These are phyloP conservation scores for Muntiacus reevesi DNA, from an alignment of 2,113 vertebrate genomes.

Conservation along the genomic window DNA sequence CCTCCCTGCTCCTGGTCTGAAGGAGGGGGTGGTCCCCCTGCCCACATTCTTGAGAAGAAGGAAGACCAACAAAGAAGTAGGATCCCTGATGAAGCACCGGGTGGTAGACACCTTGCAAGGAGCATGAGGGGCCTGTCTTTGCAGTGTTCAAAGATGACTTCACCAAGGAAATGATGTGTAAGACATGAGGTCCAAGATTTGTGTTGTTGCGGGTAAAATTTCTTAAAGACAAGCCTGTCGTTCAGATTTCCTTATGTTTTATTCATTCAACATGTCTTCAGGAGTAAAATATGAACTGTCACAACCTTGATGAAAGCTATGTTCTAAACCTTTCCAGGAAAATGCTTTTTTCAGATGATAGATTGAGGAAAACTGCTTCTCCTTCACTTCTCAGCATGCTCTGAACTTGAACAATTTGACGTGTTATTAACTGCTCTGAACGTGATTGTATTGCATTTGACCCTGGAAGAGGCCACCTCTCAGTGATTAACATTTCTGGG, in stretches of 20 bases:
- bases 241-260: conserved; percentile 38
- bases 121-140: background rate
- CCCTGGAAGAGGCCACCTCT: background rate
- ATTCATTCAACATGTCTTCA: conserved; percentile 31
- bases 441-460: background rate
- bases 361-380: background rate
- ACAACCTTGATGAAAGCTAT: conserved; percentile 30
- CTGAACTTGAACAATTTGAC: background rate
- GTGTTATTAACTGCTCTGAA: background rate
- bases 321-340: conserved; percentile 38
- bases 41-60: background rate
- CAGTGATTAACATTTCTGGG: background rate
- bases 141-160: background rate
- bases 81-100: background rate
- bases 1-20: background rate
- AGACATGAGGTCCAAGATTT: background rate
- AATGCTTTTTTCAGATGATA: background rate
- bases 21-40: background rate
- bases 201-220: background rate
- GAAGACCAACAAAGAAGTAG: background rate
- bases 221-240: background rate
- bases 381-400: background rate
- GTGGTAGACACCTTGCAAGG: background rate
- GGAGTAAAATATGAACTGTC: conserved; percentile 49
- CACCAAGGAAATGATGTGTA: background rate